A percentile compares a stretch with the other conserved stretches of the same genome.
Conservation (phyloP, 2,797 vertebrate genomes). For the Rhinoraja longicauda region DNA sequence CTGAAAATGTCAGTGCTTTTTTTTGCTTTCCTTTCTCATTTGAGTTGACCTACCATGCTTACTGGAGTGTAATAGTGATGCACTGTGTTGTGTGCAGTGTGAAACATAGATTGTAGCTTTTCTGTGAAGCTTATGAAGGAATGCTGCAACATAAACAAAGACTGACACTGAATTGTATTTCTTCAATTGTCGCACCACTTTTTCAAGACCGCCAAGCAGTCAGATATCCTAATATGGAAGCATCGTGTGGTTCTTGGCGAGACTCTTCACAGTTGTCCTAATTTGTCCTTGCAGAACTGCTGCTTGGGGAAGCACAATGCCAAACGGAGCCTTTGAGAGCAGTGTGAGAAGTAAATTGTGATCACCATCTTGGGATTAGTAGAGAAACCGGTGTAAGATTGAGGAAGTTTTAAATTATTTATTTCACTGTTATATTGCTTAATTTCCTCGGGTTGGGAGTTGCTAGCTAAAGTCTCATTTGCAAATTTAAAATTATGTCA, state of each 20-base stretch:
- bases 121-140: slow-evolving; percentile 20
- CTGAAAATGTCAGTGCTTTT: slow-evolving; percentile 32
- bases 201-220: neutral
- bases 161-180: neutral
- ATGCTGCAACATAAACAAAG: slow-evolving; percentile 22
- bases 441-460: neutral
- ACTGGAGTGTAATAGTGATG: slow-evolving; percentile 22
- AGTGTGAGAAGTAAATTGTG: neutral
- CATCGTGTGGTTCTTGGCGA: slow-evolving; percentile 9
- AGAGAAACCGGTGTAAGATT: neutral
- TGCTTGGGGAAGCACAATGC: neutral
- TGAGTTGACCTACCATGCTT: slow-evolving; percentile 32
- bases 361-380: neutral
- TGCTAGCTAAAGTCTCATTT: neutral
- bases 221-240: slow-evolving; percentile 31
- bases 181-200: neutral
- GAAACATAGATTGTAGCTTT: slow-evolving; percentile 17
- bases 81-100: neutral
- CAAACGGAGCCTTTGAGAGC: neutral
- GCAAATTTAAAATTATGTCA: neutral
- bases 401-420: neutral
- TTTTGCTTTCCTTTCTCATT: neutral
- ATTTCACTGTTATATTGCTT: neutral
- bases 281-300: slow-evolving; percentile 23
- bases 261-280: slow-evolving; percentile 12